Evolutionary conservation across 2,113 vertebrate genomes (phyloP).

Genomic region (Oreotrochilus melanogaster): DNA sequence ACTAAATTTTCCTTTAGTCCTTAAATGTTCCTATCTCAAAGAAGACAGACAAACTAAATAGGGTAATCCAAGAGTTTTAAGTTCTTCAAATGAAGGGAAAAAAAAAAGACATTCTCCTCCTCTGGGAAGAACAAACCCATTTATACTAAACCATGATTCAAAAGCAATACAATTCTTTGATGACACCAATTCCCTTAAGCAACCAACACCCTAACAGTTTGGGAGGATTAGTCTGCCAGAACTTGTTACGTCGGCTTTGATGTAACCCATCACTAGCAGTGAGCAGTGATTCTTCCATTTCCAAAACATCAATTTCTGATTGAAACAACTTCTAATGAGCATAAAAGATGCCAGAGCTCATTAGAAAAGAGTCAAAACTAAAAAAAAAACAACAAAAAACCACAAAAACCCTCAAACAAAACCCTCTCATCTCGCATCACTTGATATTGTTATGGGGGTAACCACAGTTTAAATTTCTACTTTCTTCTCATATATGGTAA

Average conservation of each 20-base stretch:
- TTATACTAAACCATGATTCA: constrained; percentile 12
- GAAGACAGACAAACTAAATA: neutral
- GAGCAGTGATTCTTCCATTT: neutral
- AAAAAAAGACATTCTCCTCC: neutral
- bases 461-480: neutral
- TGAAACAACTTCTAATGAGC: neutral
- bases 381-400: neutral
- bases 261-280: neutral
- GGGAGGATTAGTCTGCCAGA: neutral
- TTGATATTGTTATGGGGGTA: neutral
- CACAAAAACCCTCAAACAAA: neutral
- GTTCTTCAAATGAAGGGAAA: neutral
- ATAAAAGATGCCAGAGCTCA: neutral
- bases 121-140: neutral
- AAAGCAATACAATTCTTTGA: constrained; percentile 30
- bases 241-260: constrained; percentile 10
- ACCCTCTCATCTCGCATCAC: neutral
- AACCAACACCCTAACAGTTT: constrained; percentile 34
- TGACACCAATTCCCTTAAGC: constrained; percentile 27
- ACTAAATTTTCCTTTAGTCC: neutral
- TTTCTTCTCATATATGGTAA: neutral
- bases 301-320: neutral
- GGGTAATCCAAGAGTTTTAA: neutral
- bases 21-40: neutral
- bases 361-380: neutral